Base-by-base conservation (phyloP, 2,797 vertebrate species). In the Epinephelus malabaricus region DNA sequence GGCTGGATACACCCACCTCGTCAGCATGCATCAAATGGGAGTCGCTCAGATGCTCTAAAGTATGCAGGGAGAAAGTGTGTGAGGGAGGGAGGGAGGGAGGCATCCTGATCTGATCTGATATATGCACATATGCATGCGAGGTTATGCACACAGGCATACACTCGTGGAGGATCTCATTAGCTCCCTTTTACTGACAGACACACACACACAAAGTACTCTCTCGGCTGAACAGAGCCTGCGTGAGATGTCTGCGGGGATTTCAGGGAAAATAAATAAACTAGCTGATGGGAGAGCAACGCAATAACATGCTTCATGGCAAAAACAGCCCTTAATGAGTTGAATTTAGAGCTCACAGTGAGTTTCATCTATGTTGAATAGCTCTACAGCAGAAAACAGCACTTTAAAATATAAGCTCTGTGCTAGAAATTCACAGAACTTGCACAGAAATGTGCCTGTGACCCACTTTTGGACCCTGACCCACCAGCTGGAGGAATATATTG, bases 1-100 rank as follows among this genome's bases (percentile, higher is more conserved):
- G 63, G 80, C 86, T 93, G 93, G 94, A 94, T 89, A 95, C 96
- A 88, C 95, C 95, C 93, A 93, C 95, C 91, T 93, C 86, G 84
- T 81, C 86, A 69, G 86, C 82, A 67, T 74, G 88, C 90, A 91
- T 79, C 91, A 55, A 77, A 86, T 67, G 18, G 83, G 87, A 90
- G 83, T 74, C 46, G 54, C 86, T 80, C 77, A 78, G 81, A 87
- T 86, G 83, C 83, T 88, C 62, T 56, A 23, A 81, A 88, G 76
- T 70, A 86, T 81, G 73, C 62, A 70, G 30, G 58, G 11, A 62
- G 60, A 69, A 54, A 68, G 55, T 40, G 64, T 30, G 76, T 18
- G 64, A 51, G 59, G 19, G 55, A 46, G 56, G n/a, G 58, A 59
- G 59, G 38, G 60, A 68, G 38, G 14, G 59, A 51, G 23, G 38